Base-by-base conservation (phyloP, 2,113 vertebrate genomes). In the Pseudonaja textilis region DNA sequence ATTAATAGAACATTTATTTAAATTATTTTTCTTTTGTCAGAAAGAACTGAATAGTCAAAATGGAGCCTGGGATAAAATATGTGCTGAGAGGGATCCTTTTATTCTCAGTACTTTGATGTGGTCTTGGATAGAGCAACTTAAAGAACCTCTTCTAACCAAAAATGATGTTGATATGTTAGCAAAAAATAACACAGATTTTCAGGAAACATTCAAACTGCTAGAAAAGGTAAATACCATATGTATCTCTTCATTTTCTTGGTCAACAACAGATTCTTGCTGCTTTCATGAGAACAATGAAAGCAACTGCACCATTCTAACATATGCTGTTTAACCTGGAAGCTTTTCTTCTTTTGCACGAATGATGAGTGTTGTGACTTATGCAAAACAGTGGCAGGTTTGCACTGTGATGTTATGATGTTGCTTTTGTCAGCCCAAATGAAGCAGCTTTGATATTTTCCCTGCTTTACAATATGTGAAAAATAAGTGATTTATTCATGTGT, bases 51-150 rank as follows among this genome's bases (percentile, higher is more conserved):
- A 99, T 97, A 98, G 98, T 96, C 97, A 95, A 95, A 98, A 99
- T 91, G 98, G 98, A 87, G 98, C 99, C 55, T 99, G 99, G 99
- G 99, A 99, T 95, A 98, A 97, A 95, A 97, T 99, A 95, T 98
- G 98, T 92, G 93, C 96, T 0, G 99, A 99, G 95, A 98, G 97
- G 95, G 98, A 99, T 96, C 99, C 99, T 92, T 98, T 98, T 94
- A 98, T 99, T 91, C 98, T 99, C 23, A 98, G 98, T 64, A 93
- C 97, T 91, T 98, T 99, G 92, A 99, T 99, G 99, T 99, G 99
- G 99, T 99, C 99, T 0, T 99, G 99, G 99, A 97, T 99, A 94
- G 99, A 99, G 95, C 99, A 99, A 96, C 98, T 99, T 59, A 99
- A 98, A 95, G 99, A 99, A 87, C 99, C 99, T 0, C 61, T 98